Conservation (phyloP, 2,113 vertebrate species). For the Henicopernis longicauda region DNA sequence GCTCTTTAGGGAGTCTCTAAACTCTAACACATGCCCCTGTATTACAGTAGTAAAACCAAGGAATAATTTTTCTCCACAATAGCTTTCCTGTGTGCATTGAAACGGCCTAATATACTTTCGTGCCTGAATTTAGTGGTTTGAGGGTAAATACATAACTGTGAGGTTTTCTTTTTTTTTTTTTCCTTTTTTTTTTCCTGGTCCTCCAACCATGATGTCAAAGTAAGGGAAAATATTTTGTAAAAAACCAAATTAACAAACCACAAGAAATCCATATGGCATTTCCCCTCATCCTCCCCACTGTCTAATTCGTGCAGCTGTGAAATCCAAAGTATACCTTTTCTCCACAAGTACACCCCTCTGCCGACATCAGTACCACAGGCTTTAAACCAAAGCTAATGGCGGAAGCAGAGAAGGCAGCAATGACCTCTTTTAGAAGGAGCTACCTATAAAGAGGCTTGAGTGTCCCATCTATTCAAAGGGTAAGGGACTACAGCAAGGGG, state of each 20-base stretch:
- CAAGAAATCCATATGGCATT: background rate
- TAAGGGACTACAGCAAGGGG: background rate
- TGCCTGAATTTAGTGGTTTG: conserved; percentile 11
- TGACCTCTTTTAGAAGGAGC: background rate
- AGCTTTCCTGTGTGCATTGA: conserved; percentile 18
- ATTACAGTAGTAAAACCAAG: conserved; percentile 18
- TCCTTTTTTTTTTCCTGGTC: background rate
- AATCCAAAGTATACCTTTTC: background rate
- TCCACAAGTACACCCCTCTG: background rate
- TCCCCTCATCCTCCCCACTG: background rate
- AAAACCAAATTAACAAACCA: background rate
- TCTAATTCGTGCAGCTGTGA: background rate
- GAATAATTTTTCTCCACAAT: background rate
- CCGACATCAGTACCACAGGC: background rate
- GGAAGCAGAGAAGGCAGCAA: background rate
- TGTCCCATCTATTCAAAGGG: background rate
- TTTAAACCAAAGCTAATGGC: background rate
- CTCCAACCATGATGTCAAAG: background rate
- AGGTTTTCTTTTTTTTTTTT: background rate
- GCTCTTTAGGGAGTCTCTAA: conserved; percentile 16
- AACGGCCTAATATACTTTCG: background rate
- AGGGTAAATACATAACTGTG: background rate
- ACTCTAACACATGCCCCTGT: background rate
- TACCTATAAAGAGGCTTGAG: background rate
- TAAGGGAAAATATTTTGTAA: background rate